These are phyloP conservation scores for Anoplolepis gracilipes DNA, from an alignment of 1,140 invertebrate species.

Conservation along the genomic window DNA sequence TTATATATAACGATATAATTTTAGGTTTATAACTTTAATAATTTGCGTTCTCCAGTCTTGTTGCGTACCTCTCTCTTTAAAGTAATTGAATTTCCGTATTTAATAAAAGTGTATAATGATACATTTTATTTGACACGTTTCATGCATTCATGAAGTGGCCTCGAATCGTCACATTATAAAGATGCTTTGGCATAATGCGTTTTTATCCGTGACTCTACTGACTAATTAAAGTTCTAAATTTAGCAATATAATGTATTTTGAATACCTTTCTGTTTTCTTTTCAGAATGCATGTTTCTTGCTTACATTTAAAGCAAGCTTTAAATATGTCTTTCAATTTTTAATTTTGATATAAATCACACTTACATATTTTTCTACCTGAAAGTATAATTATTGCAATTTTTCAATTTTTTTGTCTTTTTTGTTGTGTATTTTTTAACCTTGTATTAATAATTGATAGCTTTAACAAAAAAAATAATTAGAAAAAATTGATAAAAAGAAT, in stretches of 20 bases:
- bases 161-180: neutral
- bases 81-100: neutral
- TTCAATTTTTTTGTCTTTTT: neutral
- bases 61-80: neutral
- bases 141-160: slow-evolving; percentile 1
- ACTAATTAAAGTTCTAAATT: neutral
- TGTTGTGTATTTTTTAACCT: neutral
- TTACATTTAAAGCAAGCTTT: neutral
- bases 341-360: neutral
- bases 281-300: neutral
- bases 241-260: neutral
- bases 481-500: neutral
- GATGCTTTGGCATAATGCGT: neutral
- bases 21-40: too few species aligned
- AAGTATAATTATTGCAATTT: slow-evolving; percentile 7
- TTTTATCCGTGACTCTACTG: neutral
- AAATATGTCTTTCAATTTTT: neutral
- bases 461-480: neutral
- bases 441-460: neutral
- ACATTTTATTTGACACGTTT: slow-evolving; percentile 35
- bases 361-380: neutral
- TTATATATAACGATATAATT: too few species aligned
- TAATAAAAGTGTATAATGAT: slow-evolving; percentile 12
- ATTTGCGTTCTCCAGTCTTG: too few species aligned
- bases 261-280: neutral